Evolutionary conservation across 2,113 vertebrate species (phyloP), one percentile per base, ranked within the genome.

Genomic region (Tenebrosternarchus preto): DNA sequence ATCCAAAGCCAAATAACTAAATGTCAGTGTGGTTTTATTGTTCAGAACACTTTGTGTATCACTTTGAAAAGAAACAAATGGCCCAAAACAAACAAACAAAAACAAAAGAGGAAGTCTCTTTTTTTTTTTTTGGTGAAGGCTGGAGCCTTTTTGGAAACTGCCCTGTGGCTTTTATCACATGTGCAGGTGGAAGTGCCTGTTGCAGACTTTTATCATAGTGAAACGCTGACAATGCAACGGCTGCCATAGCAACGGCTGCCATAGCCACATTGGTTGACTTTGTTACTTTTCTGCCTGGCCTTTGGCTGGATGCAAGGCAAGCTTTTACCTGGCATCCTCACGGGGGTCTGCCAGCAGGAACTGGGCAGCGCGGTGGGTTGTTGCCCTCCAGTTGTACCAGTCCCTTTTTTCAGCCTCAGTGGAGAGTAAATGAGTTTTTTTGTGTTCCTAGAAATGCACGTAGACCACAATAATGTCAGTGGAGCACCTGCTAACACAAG

Each of bases 401-500:
- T 67, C n/a, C n/a, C 60, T 46, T 50, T 53, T 24, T 78, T 74
- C 71, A 82, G 50, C 56, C 8, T 29, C 69, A 77, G 69, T 77
- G 81, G 76, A 73, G 76, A 78, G 72, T 78, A 69, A 79, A 69
- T 61, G 53, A 73, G 63, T 25, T 29, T 31, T 50, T 55, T 50
- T 73, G 68, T 71, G 27, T 77, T 55, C 57, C 77, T 33, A 50
- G 36, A 57, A 70, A 70, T 33, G 55, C 78, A 66, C 61, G 55
- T 53, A 53, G 39, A 81, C 57, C 60, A 22, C 67, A 55, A 75
- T 68, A 78, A 81, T 73, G 50, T 27, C 78, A 78, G 29, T 78
- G 79, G 75, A 66, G 76, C 83, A 81, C 83, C 79, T 81, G 79
- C 75, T 61, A 53, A 27, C 43, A 33, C 59, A 73, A 66, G 50